Base-by-base conservation (phyloP, 2,888 invertebrate genomes). In the Chydorus sphaericus region DNA sequence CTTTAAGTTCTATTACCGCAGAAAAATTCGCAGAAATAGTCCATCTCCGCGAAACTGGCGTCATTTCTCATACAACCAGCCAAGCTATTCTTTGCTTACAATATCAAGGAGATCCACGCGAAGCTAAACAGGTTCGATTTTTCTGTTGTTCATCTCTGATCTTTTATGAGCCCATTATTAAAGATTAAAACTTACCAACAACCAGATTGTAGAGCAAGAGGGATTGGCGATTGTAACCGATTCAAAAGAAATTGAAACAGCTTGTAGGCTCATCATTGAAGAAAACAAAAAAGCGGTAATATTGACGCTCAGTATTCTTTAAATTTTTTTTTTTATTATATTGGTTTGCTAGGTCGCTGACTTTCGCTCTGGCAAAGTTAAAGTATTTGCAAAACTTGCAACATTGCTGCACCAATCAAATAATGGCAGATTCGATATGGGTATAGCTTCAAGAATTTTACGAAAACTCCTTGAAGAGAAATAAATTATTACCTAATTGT, bases 291-390 rank as follows among this genome's bases (percentile, higher is more conserved):
- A 82, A 66, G 66, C 81, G 55, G 82, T 83, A 44, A 11, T 1
- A 71, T 39, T 37, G n/a, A n/a, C n/a, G n/a, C n/a, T 11, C n/a
- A 26, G 16, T 26, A 28, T 26, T 44, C 54, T 51, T 11, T 23
- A 26, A 30, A 38, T 39, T 33, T 11, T 33, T n/a, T 11, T 33
- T 33, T 11, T 33, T 33, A 33, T 33, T 33, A 33, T 33, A 11
- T 11, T 33, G 10, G 36, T 33, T 33, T 48, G 20, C 18, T 16
- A 58, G 56, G 58, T 56, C 4, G 28, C 75, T 59, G 74, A 78
- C 61, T 86, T 81, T 65, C 79, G 75, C 66, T 71, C 70, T 10
- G 87, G 87, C 5, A 86, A 86, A 70, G 68, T 67, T 1, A 84
- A 83, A 71, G 76, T 80, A 8, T 75, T 83, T 49, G 78, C 76